Evolutionary conservation across 1,140 invertebrate species (phyloP), one percentile per base, ranked within the genome.

Genomic region (Cydia pomonella): DNA sequence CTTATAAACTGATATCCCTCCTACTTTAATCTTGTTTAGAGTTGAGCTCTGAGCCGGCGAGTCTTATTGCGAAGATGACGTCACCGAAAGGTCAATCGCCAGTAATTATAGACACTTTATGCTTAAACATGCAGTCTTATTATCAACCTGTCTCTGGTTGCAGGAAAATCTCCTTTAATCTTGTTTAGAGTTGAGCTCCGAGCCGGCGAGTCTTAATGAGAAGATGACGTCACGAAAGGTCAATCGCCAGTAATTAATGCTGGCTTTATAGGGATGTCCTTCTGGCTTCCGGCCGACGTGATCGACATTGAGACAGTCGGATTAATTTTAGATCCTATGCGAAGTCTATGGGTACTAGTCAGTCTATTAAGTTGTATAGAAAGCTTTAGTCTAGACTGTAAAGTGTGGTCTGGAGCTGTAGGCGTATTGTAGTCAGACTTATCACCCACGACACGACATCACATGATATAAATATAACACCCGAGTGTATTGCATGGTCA

Each of bases 21-120:
- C n/a, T n/a, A n/a, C n/a, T n/a, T n/a, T 66, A 66, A 66, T 16
- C 63, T 66, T 29, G 63, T 29, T 66, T 66, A 33, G 63, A 66
- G 63, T 23, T 6, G 23, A 16, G 2, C 16, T 33, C 25, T 5
- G 0, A n/a, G 13, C n/a, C 63, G 21, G 25, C 25, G 16, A 29
- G 63, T 6, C 27, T 29, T 29, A 29, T 33, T n/a, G 63, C 16
- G 25, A 21, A 7, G 10, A 25, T n/a, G 27, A 66, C 63, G 16
- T n/a, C 27, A 29, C n/a, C 25, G 25, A 66, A 25, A n/a, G 63
- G 63, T 66, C 63, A 9, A 10, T 3, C 25, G 7, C 13, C 25
- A 53, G 50, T 53, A n/a, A 53, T 53, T 38, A 10, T 38, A 29
- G n/a, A n/a, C n/a, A 29, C 25, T 27, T 27, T 27, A 29, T 29